phyloP scores from a whole-genome alignment of 2,113 vertebrate species.

The Lipophrys pholis region DNA sequence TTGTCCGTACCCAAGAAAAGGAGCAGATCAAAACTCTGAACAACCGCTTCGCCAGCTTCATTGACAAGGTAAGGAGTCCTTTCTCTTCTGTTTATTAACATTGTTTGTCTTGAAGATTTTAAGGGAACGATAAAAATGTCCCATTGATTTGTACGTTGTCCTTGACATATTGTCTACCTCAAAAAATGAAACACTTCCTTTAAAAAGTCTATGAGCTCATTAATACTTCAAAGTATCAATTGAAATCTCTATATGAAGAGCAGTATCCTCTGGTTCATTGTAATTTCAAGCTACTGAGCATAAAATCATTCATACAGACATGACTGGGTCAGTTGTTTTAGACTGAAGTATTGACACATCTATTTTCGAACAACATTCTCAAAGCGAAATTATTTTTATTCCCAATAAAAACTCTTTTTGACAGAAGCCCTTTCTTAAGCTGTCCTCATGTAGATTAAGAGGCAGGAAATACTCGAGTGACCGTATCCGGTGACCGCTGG shows the following conservation, averaged over 20 bases:
- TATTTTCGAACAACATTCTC: neutral
- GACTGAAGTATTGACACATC: neutral
- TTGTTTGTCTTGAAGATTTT: too few species aligned
- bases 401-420: neutral
- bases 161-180: too few species aligned
- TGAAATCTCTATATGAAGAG: too few species aligned
- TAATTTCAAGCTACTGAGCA: too few species aligned
- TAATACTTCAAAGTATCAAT: too few species aligned
- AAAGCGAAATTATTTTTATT: neutral
- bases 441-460: conserved; percentile 34
- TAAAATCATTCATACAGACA: conserved; percentile 12
- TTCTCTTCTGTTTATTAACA: conserved; percentile 3
- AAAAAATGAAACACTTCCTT: too few species aligned
- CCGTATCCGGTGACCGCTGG: conserved; percentile 64
- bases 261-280: too few species aligned
- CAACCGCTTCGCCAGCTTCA: conserved; percentile 87
- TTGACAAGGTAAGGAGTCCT: conserved; percentile 89
- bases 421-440: conserved; percentile 1
- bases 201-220: too few species aligned
- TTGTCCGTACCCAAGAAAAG: conserved; percentile 89
- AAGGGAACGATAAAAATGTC: too few species aligned
- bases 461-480: conserved; percentile 65
- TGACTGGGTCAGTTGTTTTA: neutral
- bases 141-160: too few species aligned
- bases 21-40: conserved; percentile 96